Evolutionary conservation across 2,888 invertebrate genomes (phyloP).

Genomic region (Hypena proboscidalis): DNA sequence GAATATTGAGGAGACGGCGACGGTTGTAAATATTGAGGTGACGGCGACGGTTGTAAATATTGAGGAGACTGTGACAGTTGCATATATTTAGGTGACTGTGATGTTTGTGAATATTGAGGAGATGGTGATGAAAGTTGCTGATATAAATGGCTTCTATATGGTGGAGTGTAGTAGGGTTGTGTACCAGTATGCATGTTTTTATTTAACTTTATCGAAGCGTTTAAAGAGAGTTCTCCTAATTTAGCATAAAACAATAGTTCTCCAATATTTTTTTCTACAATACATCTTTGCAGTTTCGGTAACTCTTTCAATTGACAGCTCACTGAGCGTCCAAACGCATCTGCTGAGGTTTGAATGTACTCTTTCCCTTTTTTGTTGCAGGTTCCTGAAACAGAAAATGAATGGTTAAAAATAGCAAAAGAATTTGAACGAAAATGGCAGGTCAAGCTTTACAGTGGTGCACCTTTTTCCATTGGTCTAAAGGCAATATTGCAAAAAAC

Average conservation of each 20-base stretch:
- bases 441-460: too few species aligned
- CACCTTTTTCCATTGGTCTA: too few species aligned
- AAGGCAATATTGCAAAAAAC: too few species aligned
- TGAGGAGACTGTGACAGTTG: background rate
- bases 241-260: conserved; percentile 23
- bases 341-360: conserved; percentile 7
- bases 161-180: background rate
- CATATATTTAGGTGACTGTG: background rate
- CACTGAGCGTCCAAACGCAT: conserved; percentile 16
- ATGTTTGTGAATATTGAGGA: background rate
- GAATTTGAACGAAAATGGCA: conserved; percentile 1
- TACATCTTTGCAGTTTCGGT: conserved; percentile 17
- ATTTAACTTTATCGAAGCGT: background rate
- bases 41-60: background rate
- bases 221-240: conserved; percentile 13
- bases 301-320: conserved; percentile 15
- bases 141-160: background rate
- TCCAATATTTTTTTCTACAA: conserved; percentile 16
- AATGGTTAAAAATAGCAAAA: too few species aligned
- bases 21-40: background rate
- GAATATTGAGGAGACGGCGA: background rate
- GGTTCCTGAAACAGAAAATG: conserved; percentile 26
- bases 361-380: conserved; percentile 20
- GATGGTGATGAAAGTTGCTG: background rate
- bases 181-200: background rate